These are phyloP conservation scores for Galaxias olidus DNA, from an alignment of 2,797 vertebrate species.

Conservation along the genomic window DNA sequence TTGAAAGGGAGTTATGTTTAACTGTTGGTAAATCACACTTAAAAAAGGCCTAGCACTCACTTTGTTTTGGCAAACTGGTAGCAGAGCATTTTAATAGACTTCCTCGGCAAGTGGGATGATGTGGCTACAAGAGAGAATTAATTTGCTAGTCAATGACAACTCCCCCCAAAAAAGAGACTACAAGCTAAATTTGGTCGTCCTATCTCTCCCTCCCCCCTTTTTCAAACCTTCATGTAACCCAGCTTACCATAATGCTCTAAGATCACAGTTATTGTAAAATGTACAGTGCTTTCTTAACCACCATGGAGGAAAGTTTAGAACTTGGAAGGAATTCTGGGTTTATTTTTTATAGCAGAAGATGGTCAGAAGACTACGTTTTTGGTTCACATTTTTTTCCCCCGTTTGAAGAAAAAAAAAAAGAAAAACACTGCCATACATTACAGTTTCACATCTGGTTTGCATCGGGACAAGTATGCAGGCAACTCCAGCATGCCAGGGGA, in stretches of 20 bases:
- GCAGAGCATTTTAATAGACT: slow-evolving; percentile 28
- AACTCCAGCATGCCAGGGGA: slow-evolving; percentile 75
- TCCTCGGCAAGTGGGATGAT: slow-evolving; percentile 30
- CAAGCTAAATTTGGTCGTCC: slow-evolving; percentile 45
- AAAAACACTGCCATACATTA: slow-evolving; percentile 74
- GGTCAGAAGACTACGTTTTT: slow-evolving; percentile 66
- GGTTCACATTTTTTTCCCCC: slow-evolving; percentile 68
- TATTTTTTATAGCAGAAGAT: slow-evolving; percentile 68
- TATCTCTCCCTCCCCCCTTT: slow-evolving; percentile 36
- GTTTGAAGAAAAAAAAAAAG: slow-evolving; percentile 52
- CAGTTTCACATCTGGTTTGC: slow-evolving; percentile 84
- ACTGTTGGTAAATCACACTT: slow-evolving; percentile 6
- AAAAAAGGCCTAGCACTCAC: slow-evolving; percentile 26
- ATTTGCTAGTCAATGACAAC: slow-evolving; percentile 25
- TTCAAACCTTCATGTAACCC: slow-evolving; percentile 32
- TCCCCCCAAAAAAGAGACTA: slow-evolving; percentile 7
- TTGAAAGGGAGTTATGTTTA: slow-evolving; percentile 25
- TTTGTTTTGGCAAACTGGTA: too few species aligned
- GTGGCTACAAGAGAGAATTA: slow-evolving; percentile 23
- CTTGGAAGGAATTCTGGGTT: slow-evolving; percentile 53
- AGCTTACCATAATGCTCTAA: slow-evolving; percentile 50
- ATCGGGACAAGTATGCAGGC: slow-evolving; percentile 80
- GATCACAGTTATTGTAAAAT: slow-evolving; percentile 66
- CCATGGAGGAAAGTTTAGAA: slow-evolving; percentile 45
- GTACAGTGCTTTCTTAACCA: slow-evolving; percentile 54